Evolutionary conservation across 2,888 invertebrate genomes (phyloP), one percentile per base, ranked within the genome.

Genomic region (Ceriagrion tenellum): DNA sequence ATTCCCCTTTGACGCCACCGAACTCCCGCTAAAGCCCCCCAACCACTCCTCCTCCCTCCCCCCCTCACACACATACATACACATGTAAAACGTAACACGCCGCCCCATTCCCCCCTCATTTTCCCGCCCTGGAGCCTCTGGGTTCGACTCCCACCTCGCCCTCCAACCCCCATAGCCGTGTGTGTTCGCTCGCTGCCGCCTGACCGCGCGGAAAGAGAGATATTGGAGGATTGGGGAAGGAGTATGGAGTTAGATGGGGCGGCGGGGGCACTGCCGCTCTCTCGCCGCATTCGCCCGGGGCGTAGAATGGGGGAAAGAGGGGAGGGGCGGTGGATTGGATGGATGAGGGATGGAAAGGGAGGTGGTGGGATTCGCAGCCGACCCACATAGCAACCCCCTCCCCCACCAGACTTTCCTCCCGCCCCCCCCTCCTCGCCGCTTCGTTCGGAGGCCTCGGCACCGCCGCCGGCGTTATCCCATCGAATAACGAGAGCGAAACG

Each of bases 401-500:
- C 30, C 74, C 30, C 47, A 47, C n/a, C 91, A 63, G 1, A 63
- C 40, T 63, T 47, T n/a, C 26, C 74, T 40, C 26, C 26, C 30
- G 63, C 91, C 63, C 35, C 63, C 59, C 40, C 40, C 88, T 6
- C 88, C 23, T 47, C 47, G 40, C 81, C 81, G 30, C 81, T 47
- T 18, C 88, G 12, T 26, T n/a, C 89, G 13, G 59, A 59, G 20
- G 59, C 55, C 55, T 89, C 55, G 26, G 55, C 55, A 10, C 89
- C 55, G 47, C 89, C 81, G 35, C 81, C 30, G 35, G 81, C 81
- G 81, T 35, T 81, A 35, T 81, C 81, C 81, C 81, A 81, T 81
- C 81, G 81, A 81, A 35, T 81, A 81, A 81, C 81, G 69, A 69
- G 69, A 69, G 69, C 69, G 69, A 69, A 69, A 69, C 69, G 81